These are phyloP conservation scores for Tychaedon coryphoeus DNA, from an alignment of 2,113 vertebrate species.

Conservation along the genomic window DNA sequence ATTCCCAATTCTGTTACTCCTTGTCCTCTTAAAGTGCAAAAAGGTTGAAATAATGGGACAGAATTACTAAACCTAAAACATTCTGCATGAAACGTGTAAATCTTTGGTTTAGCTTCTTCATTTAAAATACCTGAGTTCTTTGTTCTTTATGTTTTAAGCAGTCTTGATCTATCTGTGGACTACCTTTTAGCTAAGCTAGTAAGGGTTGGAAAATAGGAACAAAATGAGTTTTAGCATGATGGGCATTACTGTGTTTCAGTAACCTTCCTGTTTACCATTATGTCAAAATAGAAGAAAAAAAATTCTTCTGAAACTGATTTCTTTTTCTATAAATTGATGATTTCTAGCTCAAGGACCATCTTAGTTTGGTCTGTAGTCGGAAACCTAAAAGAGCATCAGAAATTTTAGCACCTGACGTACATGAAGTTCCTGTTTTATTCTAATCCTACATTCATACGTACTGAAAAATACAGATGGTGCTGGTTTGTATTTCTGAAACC, in stretches of 20 bases:
- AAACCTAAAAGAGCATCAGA: neutral
- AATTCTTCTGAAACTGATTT: neutral
- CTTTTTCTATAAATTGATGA: neutral
- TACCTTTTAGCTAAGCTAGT: neutral
- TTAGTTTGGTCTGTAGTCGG: neutral
- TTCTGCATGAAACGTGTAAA: neutral
- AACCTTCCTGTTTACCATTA: neutral
- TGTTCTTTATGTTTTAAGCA: neutral
- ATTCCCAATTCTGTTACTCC: neutral
- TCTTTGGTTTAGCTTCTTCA: neutral
- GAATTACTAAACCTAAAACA: neutral
- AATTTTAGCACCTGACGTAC: neutral
- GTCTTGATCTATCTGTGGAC: neutral
- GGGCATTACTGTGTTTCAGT: neutral
- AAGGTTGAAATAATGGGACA: neutral
- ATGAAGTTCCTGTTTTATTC: neutral
- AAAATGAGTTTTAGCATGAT: neutral
- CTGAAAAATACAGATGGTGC: neutral
- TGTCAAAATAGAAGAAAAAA: neutral
- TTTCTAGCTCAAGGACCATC: neutral
- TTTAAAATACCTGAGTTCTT: neutral
- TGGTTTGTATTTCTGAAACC: neutral
- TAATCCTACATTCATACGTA: neutral
- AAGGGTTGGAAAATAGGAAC: neutral
- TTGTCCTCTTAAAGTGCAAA: neutral